Conservation (phyloP, 2,797 vertebrate genomes). For the Brachyrhaphis roseni region DNA sequence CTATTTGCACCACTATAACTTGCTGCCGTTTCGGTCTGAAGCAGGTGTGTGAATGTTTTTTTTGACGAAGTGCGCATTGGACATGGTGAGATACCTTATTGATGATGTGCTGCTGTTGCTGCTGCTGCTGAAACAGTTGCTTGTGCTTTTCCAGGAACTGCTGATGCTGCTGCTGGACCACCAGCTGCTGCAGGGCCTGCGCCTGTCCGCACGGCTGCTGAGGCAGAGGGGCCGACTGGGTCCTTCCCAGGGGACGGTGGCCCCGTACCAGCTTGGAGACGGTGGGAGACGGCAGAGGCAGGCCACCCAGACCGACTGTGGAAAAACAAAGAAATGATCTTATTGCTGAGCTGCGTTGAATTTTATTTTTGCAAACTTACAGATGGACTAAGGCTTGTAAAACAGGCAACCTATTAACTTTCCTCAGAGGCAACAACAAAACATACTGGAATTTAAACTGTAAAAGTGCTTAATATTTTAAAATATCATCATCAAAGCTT, state of each 20-base stretch:
- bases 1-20: not conserved
- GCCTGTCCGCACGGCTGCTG: constrained; percentile 85
- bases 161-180: constrained; percentile 99
- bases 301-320: constrained; percentile 83
- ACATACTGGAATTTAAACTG: not conserved
- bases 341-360: not conserved
- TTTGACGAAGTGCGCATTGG: not conserved
- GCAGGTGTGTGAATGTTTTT: constrained; percentile 13
- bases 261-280: constrained; percentile 93
- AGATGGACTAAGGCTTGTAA: not conserved
- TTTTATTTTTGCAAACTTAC: not conserved
- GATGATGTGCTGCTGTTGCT: constrained; percentile 87
- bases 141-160: constrained; percentile 99
- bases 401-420: not conserved
- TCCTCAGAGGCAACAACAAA: not conserved
- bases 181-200: constrained; percentile 94
- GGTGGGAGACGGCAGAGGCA: constrained; percentile 90
- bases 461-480: not conserved
- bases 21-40: not conserved
- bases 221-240: constrained; percentile 95
- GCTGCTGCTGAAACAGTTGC: constrained; percentile 96
- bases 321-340: not conserved
- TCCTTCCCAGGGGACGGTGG: constrained; percentile 94
- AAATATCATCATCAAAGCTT: not conserved
- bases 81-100: constrained; percentile 84